Evolutionary conservation across 2,888 invertebrate species (phyloP), one percentile per base, ranked within the genome.

Genomic region (Hirtodrosophila duncani): DNA sequence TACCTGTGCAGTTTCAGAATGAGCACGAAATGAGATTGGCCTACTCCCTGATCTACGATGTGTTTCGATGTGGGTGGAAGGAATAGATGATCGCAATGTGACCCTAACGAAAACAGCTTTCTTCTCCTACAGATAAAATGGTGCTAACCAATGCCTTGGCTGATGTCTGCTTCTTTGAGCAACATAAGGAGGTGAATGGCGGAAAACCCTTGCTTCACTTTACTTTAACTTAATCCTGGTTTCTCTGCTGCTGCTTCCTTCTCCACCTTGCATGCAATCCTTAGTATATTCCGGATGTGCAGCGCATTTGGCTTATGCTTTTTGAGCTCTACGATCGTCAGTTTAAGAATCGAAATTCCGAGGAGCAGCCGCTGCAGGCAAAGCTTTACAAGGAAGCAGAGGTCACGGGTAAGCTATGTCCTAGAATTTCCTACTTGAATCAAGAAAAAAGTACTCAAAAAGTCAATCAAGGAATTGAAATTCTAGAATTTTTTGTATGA

Each of bases 1-100:
- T 83, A 1, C 5, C 52, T 0, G 83, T 84, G 1, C 30, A 39
- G 5, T 85, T 85, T 27, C 52, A 69, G 1, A 88, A 89, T 70
- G 89, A 89, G 53, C 88, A 89, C 2, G 89, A 90, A 67, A 89
- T 89, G 89, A 78, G 89, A 26, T 79, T 89, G 59, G 89, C 89
- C 1, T 89, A 88, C 39, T 88, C 89, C 0, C 81, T 90, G 3
- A 88, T 89, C 39, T 90, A 89, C 74, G 90, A 90, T 67, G 89
- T 89, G 6, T 87, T 89, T 30, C 85, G 90, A 63, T 90, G 90
- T 90, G 75, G 85, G 88, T 77, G n/a, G n/a, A n/a, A n/a, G n/a
- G n/a, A 50, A 5, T 9, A 18, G 2, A 2, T n/a, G n/a, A n/a
- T n/a, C n/a, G n/a, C n/a, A n/a, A n/a, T n/a, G n/a, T n/a, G n/a